Base-by-base conservation (phyloP, 1,140 invertebrate species). In the Zaprionus ornatus region DNA sequence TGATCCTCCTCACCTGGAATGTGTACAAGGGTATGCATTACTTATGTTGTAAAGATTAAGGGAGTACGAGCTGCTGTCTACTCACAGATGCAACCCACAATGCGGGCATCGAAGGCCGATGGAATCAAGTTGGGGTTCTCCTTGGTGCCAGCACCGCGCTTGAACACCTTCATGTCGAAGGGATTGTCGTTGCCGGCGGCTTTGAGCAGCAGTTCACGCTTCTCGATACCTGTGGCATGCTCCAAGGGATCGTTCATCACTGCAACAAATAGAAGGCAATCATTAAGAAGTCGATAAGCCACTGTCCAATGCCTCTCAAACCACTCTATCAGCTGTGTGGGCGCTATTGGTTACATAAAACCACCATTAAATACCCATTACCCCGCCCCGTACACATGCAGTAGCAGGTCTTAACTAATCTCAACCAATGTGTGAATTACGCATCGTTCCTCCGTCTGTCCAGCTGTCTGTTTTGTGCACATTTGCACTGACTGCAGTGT, bases 61-160 rank as follows among this genome's bases (percentile, higher is more conserved):
- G n/a, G 6, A 2, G 7, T 35, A 12, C n/a, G 13, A 2, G 29
- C 29, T 10, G 29, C 1, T 17, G 50, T 27, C n/a, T 57, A 93
- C 94, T 94, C 86, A 95, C 99, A 99, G 92, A 99, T 95, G 93
- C 99, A 99, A 62, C 98, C 99, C 87, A 99, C 95, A 78, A 99
- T 94, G 84, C 98, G 95, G 74, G 96, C 96, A 75, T 98, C 96
- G 83, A 97, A 97, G 75, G 96, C 96, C 55, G 98, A 99, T 72
- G 97, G 97, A 81, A 99, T 96, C 79, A 98, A 90, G 82, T 97
- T 99, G 35, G 99, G 99, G 57, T 95, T 93, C 25, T 97, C 97
- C 92, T 96, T 96, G 61, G 98, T 98, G 77, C 98, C 97, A 42
- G 95, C 93, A 55, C 95, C 95, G 83, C 97, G 95, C 93, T 97